phyloP scores from a whole-genome alignment of 2,113 vertebrate species.

The Mohoua ochrocephala region DNA sequence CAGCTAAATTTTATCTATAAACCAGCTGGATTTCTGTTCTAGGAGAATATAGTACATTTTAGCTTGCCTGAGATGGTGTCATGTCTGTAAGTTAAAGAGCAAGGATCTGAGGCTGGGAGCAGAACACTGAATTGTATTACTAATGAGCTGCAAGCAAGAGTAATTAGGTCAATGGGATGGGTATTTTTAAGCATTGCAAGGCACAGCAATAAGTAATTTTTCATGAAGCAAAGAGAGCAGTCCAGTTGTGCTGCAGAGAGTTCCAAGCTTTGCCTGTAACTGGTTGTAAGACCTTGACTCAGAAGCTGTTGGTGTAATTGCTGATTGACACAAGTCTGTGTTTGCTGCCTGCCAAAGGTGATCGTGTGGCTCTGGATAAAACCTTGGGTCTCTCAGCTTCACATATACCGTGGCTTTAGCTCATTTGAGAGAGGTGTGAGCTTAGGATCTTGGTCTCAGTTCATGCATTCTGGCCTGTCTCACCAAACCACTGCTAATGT shows the following conservation, averaged over 20 bases:
- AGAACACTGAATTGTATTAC: not conserved
- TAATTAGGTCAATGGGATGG: not conserved
- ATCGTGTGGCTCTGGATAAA: not conserved
- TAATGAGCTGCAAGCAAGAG: not conserved
- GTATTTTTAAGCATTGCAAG: not conserved
- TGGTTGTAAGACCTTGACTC: not conserved
- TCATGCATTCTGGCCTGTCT: not conserved
- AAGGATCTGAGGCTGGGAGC: not conserved
- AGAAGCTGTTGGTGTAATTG: not conserved
- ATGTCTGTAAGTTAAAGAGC: not conserved
- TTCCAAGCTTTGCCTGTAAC: not conserved
- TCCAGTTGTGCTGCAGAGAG: not conserved
- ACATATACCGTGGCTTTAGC: not conserved
- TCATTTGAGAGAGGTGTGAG: not conserved
- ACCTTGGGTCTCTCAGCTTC: not conserved
- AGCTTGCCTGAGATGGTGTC: not conserved
- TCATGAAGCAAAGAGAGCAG: not conserved
- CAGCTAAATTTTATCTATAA: not conserved
- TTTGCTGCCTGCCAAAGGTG: not conserved
- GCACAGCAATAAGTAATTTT: not conserved
- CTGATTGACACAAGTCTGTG: not conserved
- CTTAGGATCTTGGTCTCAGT: not conserved
- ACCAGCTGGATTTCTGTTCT: not conserved
- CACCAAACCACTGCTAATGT: not conserved
- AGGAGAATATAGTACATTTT: not conserved